These are phyloP conservation scores for Tragelaphus buxtoni DNA, from an alignment of 2,113 vertebrate genomes.

Conservation along the genomic window DNA sequence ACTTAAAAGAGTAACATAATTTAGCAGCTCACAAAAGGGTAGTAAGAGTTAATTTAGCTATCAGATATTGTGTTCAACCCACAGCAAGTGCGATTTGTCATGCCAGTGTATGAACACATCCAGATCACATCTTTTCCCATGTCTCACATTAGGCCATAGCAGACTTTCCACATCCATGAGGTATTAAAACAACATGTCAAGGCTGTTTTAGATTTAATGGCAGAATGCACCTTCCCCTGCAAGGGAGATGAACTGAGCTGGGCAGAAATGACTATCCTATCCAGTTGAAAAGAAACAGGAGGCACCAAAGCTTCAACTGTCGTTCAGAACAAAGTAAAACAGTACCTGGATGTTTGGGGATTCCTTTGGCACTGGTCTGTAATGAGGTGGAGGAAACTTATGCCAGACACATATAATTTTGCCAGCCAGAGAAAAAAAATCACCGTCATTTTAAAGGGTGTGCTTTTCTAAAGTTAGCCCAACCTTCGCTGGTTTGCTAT, in stretches of 20 bases:
- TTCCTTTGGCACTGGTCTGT: constrained; percentile 57
- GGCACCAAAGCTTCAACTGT: constrained; percentile 35
- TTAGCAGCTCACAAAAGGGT: neutral
- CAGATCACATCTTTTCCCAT: neutral
- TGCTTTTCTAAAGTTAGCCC: neutral
- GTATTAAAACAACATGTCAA: neutral
- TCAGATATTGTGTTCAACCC: neutral
- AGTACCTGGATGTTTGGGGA: constrained; percentile 55
- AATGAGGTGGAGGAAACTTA: constrained; percentile 11
- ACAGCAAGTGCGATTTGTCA: neutral
- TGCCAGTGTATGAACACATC: neutral
- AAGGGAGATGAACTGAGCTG: constrained; percentile 53
- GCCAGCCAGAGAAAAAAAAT: neutral
- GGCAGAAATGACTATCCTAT: constrained; percentile 32
- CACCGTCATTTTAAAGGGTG: constrained; percentile 10
- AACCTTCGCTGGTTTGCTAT: neutral
- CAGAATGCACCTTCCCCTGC: constrained; percentile 42
- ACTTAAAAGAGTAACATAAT: neutral
- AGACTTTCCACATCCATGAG: constrained; percentile 46
- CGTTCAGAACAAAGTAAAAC: constrained; percentile 61
- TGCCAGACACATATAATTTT: constrained; percentile 37
- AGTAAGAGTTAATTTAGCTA: neutral
- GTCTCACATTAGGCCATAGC: neutral
- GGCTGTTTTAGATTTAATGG: constrained; percentile 52
- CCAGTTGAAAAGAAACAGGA: constrained; percentile 68